Base-by-base conservation (phyloP, 2,888 invertebrate genomes). In the Oscheius sp. region DNA sequence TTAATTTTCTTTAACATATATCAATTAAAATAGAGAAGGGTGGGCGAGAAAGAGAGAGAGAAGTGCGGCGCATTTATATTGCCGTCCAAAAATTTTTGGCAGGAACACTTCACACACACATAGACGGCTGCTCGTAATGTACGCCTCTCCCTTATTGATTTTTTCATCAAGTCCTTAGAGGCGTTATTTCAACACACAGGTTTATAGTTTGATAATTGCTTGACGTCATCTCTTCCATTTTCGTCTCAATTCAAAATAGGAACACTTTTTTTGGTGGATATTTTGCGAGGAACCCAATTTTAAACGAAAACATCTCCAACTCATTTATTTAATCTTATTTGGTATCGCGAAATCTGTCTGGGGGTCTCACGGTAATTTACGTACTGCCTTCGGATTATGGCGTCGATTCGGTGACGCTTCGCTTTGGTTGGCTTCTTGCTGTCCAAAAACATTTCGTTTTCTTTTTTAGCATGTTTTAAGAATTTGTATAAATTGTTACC, bases 121-220 rank as follows among this genome's bases (percentile, higher is more conserved):
- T 35, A 35, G 35, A 9, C 35, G 49, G 66, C 66, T 66, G 49
- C n/a, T 66, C 66, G 52, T 66, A 66, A 66, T 66, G 66, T 66
- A 66, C 66, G 66, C 66, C 66, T 66, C 66, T 49, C 29, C 29
- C 66, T 29, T 66, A 66, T 66, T 49, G 66, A 66, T 66, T 66
- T 66, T 58, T 66, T 49, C 46, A 66, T 35, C 35, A 35, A 9
- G 35, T 6, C 52, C 49, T 41, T 13, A n/a, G 52, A 49, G 49
- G 9, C 23, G 52, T 66, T 66, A 46, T 66, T 66, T 52, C 66
- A 52, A 49, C 66, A 66, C 27, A 21, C 18, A 27, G 43, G 41
- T 63, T 35, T 35, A 35, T 45, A 7, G 12, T 63, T 63, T 63
- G 46, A 23, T 63, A 23, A 7, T 41, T 61, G n/a, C 5, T 25